Conservation (phyloP, 2,797 vertebrate species). For the Artibeus lituratus region DNA sequence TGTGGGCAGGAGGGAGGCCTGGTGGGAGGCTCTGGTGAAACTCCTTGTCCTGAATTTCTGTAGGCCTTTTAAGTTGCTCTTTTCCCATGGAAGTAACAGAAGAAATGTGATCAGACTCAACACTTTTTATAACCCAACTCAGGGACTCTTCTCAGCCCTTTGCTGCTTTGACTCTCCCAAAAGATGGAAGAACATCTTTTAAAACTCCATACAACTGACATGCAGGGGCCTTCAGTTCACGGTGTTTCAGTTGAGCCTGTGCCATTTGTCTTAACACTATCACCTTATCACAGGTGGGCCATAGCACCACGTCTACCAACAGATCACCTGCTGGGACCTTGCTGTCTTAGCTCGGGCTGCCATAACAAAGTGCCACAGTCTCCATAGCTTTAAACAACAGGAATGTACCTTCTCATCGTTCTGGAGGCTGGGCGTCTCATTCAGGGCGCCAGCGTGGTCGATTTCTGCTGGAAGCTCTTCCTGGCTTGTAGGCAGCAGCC, state of each 20-base stretch:
- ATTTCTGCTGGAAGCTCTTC: background rate
- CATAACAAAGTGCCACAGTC: background rate
- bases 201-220: background rate
- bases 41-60: background rate
- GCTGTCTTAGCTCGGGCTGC: background rate
- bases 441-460: background rate
- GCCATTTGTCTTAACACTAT: background rate
- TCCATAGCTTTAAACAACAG: background rate
- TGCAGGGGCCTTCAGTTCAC: background rate
- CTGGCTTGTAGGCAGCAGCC: fast-evolving
- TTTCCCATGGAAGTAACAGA: background rate
- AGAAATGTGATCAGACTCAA: background rate
- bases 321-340: background rate
- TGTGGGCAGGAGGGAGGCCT: background rate
- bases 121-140: background rate
- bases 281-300: background rate
- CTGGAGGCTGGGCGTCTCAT: background rate
- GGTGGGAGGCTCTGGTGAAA: background rate
- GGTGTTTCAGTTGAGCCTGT: background rate
- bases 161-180: background rate
- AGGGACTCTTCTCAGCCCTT: background rate
- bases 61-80: background rate
- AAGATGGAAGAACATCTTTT: background rate
- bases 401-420: background rate
- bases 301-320: background rate